phyloP scores from a whole-genome alignment of 2,797 vertebrate genomes.

The Sebastes jordani region DNA sequence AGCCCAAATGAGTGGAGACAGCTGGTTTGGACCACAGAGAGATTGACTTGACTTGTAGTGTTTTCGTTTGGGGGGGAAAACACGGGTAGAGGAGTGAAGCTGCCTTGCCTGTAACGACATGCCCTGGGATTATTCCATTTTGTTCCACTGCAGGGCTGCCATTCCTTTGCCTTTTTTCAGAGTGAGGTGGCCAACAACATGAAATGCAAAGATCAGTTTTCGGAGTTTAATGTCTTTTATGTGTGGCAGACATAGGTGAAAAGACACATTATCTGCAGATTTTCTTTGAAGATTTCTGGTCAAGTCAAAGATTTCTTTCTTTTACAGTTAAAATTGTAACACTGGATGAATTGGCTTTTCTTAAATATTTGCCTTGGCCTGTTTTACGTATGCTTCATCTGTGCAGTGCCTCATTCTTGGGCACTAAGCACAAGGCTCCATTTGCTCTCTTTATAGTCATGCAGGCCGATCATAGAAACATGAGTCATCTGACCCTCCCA shows the following conservation, averaged over 20 bases:
- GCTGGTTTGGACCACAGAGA: constrained; percentile 62
- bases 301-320: neutral
- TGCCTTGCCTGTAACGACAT: constrained; percentile 74
- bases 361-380: constrained; percentile 13
- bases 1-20: constrained; percentile 38
- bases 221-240: neutral
- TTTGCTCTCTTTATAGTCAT: constrained; percentile 80
- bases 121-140: constrained; percentile 74
- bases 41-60: constrained; percentile 52
- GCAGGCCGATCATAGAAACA: constrained; percentile 79
- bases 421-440: constrained; percentile 63
- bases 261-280: neutral
- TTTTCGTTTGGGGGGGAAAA: constrained; percentile 58
- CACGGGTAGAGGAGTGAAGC: constrained; percentile 47
- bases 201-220: constrained; percentile 21
- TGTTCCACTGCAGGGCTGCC: constrained; percentile 60
- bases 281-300: neutral
- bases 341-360: neutral
- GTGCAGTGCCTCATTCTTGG: constrained; percentile 60
- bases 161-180: constrained; percentile 63
- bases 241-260: neutral
- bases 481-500: constrained; percentile 80
- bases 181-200: constrained; percentile 25
- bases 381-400: constrained; percentile 26
- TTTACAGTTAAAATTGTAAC: neutral